Evolutionary conservation across 2,797 vertebrate genomes (phyloP).

Genomic region (Clarias laeviceps): DNA sequence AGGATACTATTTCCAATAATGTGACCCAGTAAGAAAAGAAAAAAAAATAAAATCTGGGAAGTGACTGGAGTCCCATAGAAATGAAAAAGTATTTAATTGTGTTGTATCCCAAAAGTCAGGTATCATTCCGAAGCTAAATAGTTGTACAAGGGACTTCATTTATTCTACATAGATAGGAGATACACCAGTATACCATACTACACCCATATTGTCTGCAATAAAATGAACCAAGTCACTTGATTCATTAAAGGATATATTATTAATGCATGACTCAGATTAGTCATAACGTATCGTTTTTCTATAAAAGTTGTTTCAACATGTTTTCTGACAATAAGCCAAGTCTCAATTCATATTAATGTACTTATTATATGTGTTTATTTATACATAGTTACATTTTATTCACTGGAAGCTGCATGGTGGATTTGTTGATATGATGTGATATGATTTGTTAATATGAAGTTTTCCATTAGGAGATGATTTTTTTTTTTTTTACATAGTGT

Average conservation of each 20-base stretch:
- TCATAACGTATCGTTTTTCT: neutral
- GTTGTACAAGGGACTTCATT: neutral
- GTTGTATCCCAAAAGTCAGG: neutral
- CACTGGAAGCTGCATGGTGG: neutral
- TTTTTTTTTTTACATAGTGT: neutral
- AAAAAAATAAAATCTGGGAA: neutral
- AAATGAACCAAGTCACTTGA: neutral
- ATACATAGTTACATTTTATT: neutral
- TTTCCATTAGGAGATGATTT: neutral
- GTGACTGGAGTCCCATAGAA: neutral
- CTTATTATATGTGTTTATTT: neutral
- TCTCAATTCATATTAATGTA: neutral
- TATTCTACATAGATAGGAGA: neutral
- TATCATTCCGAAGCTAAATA: neutral
- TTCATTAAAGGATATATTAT: neutral
- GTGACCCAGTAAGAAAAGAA: neutral
- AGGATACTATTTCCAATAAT: conserved; percentile 8
- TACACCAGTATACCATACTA: neutral
- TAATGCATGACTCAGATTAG: neutral
- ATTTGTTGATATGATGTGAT: neutral
- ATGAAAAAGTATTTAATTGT: neutral
- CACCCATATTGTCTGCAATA: neutral
- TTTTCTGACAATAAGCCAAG: neutral
- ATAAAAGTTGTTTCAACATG: neutral
- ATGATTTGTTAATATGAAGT: too few relatives aligned